Percentiles rank a stretch among this genome's conserved stretches.
phyloP scores from a whole-genome alignment of 2,797 vertebrate genomes.

The Notolabrus celidotus region DNA sequence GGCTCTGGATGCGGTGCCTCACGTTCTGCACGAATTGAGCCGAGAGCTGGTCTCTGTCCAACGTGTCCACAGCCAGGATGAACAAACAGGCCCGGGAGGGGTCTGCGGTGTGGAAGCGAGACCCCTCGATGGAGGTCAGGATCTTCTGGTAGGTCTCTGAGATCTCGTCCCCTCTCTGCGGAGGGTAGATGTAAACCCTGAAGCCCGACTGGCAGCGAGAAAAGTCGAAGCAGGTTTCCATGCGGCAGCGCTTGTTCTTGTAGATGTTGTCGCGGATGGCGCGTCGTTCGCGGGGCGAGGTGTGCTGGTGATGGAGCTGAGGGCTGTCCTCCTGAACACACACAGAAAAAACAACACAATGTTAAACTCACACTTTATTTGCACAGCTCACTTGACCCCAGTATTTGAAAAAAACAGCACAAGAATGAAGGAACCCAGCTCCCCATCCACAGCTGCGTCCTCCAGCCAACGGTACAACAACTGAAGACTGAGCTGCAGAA shows the following conservation, averaged over 20 bases:
- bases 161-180: slow-evolving; percentile 80
- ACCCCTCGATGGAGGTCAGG: slow-evolving; percentile 83
- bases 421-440: too few relatives aligned
- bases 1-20: slow-evolving; percentile 81
- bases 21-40: slow-evolving; percentile 84
- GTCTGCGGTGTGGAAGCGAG: slow-evolving; percentile 85
- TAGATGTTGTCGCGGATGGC: slow-evolving; percentile 85
- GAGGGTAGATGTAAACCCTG: slow-evolving; percentile 84
- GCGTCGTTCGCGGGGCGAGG: slow-evolving; percentile 82
- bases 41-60: slow-evolving; percentile 88
- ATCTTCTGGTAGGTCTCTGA: slow-evolving; percentile 88
- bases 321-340: slow-evolving; percentile 80
- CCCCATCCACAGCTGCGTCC: too few relatives aligned
- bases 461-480: too few relatives aligned
- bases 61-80: slow-evolving; percentile 85
- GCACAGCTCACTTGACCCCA: too few relatives aligned
- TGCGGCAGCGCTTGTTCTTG: slow-evolving; percentile 86
- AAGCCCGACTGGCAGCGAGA: slow-evolving; percentile 84
- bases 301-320: slow-evolving; percentile 84
- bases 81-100: slow-evolving; percentile 84
- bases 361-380: background rate
- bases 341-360: background rate
- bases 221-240: slow-evolving; percentile 89
- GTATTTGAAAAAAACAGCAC: too few relatives aligned
- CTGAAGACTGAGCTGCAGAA: too few relatives aligned